Base-by-base conservation (phyloP, 2,888 invertebrate genomes). In the Corbicula japonica region DNA sequence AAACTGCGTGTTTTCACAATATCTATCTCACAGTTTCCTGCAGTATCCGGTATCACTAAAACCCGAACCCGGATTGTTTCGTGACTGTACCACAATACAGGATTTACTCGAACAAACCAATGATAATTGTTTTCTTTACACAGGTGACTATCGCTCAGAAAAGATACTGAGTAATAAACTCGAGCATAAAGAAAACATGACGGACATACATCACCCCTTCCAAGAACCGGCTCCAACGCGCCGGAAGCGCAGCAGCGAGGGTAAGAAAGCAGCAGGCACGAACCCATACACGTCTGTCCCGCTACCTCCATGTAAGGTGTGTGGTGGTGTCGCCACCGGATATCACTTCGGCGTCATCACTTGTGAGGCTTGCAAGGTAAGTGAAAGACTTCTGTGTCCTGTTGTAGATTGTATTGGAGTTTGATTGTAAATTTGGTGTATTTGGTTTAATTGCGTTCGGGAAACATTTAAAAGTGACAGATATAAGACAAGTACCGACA, bases 351-450 rank as follows among this genome's bases (percentile, higher is more conserved):
- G 88, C 6, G 86, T 87, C 1, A 87, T 87, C 58, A 88, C 88
- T 0, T 88, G 88, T 50, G 88, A 88, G 54, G 87, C 88, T 5
- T 88, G 88, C 77, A 88, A 88, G 86, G 88, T 88, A 76, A 54
- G 60, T n/a, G n/a, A n/a, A n/a, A n/a, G n/a, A n/a, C n/a, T n/a
- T n/a, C n/a, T n/a, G n/a, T n/a, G n/a, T n/a, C n/a, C n/a, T n/a
- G n/a, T n/a, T n/a, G n/a, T n/a, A n/a, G n/a, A n/a, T n/a, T n/a
- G n/a, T n/a, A n/a, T n/a, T n/a, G n/a, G n/a, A n/a, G n/a, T n/a
- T n/a, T n/a, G n/a, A n/a, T n/a, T n/a, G n/a, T n/a, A n/a, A n/a
- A n/a, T n/a, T n/a, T n/a, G n/a, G n/a, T n/a, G n/a, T n/a, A n/a
- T n/a, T n/a, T n/a, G n/a, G n/a, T n/a, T n/a, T n/a, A n/a, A n/a